These are phyloP conservation scores for Apistogramma diplotaenia DNA, from an alignment of 2,113 vertebrate species.

Conservation along the genomic window DNA sequence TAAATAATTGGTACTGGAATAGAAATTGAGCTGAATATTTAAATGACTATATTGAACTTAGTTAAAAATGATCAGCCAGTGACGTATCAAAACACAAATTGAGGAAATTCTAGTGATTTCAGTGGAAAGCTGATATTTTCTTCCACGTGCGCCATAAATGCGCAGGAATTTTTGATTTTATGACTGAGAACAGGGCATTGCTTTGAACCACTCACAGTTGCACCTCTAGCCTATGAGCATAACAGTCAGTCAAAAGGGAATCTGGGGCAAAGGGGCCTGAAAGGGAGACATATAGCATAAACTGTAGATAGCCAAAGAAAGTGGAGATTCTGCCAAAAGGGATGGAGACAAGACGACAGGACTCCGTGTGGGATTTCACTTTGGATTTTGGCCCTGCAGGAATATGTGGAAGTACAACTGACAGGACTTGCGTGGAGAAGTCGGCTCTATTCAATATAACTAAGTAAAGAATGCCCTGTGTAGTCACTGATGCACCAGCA, in stretches of 20 bases:
- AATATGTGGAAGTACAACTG: constrained; percentile 73
- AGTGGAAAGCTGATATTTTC: background rate
- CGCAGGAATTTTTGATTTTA: background rate
- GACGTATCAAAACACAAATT: background rate
- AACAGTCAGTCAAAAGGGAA: constrained; percentile 63
- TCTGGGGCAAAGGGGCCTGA: constrained; percentile 70
- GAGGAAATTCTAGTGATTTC: background rate
- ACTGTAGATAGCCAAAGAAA: constrained; percentile 70
- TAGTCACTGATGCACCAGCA: constrained; percentile 56
- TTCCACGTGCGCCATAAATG: background rate
- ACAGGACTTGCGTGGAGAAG: constrained; percentile 72
- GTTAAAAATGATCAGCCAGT: background rate
- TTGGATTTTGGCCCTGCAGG: constrained; percentile 72
- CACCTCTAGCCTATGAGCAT: constrained; percentile 62
- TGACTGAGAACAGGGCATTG: constrained; percentile 36
- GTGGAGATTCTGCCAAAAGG: constrained; percentile 77
- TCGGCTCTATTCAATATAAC: constrained; percentile 70
- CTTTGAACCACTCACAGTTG: constrained; percentile 40
- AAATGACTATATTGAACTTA: background rate
- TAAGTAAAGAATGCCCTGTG: constrained; percentile 63
- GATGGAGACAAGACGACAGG: constrained; percentile 73
- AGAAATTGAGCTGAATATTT: background rate
- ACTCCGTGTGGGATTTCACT: constrained; percentile 76
- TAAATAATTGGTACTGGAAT: background rate
- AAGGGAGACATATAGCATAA: constrained; percentile 71